Conservation (phyloP, 2,888 invertebrate genomes). For the Acleris cristana region DNA sequence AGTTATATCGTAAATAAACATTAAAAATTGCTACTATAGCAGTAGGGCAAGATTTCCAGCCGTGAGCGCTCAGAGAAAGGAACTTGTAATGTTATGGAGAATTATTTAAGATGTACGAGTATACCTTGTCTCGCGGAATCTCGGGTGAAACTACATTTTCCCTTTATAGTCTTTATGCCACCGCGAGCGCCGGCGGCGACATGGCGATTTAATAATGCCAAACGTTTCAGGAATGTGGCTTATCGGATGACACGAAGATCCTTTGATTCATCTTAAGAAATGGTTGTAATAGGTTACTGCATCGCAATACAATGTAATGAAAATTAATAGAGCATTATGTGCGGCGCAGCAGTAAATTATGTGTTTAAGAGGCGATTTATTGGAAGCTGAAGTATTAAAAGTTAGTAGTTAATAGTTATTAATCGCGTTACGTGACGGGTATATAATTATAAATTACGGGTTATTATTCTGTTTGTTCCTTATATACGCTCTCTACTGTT, state of each 20-base stretch:
- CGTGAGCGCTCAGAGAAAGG: constrained; percentile 53
- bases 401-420: constrained; percentile 1
- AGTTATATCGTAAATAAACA: constrained; percentile 31
- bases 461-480: constrained; percentile 4
- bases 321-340: background rate
- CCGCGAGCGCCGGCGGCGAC: constrained; percentile 8
- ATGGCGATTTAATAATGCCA: constrained; percentile 7
- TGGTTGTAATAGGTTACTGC: background rate
- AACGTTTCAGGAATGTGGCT: constrained; percentile 16
- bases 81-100: constrained; percentile 47
- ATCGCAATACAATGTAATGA: background rate
- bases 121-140: constrained; percentile 32
- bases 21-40: constrained; percentile 33
- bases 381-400: background rate
- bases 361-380: constrained; percentile 7
- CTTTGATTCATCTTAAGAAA: background rate
- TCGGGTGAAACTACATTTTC: constrained; percentile 33
- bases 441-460: constrained; percentile 1
- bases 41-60: constrained; percentile 54
- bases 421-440: background rate
- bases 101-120: constrained; percentile 47
- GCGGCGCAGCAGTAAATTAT: background rate
- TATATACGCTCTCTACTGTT: background rate
- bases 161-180: constrained; percentile 15
- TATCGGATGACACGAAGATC: constrained; percentile 5